phyloP scores from a whole-genome alignment of 2,888 invertebrate genomes.

The Caenorhabditis doughertyi region DNA sequence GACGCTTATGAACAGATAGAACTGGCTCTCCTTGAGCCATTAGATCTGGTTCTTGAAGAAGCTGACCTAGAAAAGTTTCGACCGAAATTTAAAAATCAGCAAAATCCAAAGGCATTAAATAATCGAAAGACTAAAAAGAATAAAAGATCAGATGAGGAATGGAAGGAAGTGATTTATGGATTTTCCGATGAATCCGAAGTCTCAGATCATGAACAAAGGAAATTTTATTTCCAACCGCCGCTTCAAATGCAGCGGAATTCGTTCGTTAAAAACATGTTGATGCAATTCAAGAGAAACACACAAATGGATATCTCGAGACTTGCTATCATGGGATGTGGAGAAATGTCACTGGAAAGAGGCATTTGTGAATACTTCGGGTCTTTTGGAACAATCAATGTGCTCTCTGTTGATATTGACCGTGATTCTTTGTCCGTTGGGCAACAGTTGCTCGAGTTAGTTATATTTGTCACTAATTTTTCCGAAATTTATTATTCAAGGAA shows the following conservation, averaged over 20 bases:
- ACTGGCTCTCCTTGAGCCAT: conserved; percentile 31
- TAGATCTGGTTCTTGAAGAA: conserved; percentile 37
- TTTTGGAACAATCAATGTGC: conserved; percentile 51
- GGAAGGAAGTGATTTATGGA: conserved; percentile 24
- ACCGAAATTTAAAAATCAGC: conserved; percentile 47
- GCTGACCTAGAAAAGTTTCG: conserved; percentile 35
- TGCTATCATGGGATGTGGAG: conserved; percentile 69
- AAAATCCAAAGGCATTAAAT: conserved; percentile 1
- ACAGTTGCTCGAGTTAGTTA: conserved; percentile 49
- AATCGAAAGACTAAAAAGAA: background rate
- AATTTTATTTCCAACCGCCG: conserved; percentile 51
- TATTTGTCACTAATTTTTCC: background rate
- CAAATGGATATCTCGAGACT: conserved; percentile 24
- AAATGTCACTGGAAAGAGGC: conserved; percentile 64
- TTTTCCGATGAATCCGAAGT: conserved; percentile 16
- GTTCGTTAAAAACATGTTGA: conserved; percentile 45
- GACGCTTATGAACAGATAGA: conserved; percentile 50
- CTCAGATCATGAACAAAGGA: conserved; percentile 26
- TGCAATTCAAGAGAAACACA: conserved; percentile 27
- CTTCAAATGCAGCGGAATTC: conserved; percentile 64
- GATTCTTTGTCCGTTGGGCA: conserved; percentile 58
- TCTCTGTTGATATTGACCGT: conserved; percentile 67
- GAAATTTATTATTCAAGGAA: conserved; percentile 55
- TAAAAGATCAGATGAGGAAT: conserved; percentile 31
- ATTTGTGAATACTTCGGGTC: conserved; percentile 22